A percentile compares a stretch with the other conserved stretches of the same genome.
These are phyloP conservation scores for Stenolophus ochropezus DNA, from an alignment of 2,888 invertebrate genomes.

Conservation along the genomic window DNA sequence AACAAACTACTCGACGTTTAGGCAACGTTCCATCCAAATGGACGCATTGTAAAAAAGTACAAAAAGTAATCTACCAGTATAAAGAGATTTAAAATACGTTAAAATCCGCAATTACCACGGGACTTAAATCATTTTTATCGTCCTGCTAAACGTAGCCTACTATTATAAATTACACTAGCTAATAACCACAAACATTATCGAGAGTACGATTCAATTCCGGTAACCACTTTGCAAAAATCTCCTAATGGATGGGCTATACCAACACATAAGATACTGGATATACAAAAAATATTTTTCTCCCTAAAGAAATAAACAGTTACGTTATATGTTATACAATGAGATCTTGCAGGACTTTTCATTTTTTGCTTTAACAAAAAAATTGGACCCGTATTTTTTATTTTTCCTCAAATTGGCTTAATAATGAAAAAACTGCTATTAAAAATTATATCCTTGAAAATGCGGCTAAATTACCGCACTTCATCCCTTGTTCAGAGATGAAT, in stretches of 20 bases:
- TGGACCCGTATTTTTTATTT: too few species aligned
- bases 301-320: too few species aligned
- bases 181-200: constrained; percentile 54
- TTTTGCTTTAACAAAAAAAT: too few species aligned
- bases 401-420: too few species aligned
- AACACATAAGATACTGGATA: not conserved
- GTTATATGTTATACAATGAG: too few species aligned
- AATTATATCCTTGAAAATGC: too few species aligned
- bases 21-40: constrained; percentile 22
- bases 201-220: constrained; percentile 35
- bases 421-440: too few species aligned
- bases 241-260: not conserved
- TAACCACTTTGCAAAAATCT: constrained; percentile 6
- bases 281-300: not conserved
- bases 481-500: too few species aligned
- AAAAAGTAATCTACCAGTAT: constrained; percentile 50
- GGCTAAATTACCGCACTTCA: too few species aligned
- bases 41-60: constrained; percentile 21
- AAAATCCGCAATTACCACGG: constrained; percentile 53
- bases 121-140: constrained; percentile 59
- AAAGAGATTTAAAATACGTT: constrained; percentile 60
- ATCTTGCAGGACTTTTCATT: too few species aligned
- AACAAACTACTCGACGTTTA: constrained; percentile 11
- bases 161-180: constrained; percentile 53
- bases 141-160: constrained; percentile 26